Evolutionary conservation across 1,140 invertebrate genomes (phyloP).

Genomic region (Ectropis grisescens): DNA sequence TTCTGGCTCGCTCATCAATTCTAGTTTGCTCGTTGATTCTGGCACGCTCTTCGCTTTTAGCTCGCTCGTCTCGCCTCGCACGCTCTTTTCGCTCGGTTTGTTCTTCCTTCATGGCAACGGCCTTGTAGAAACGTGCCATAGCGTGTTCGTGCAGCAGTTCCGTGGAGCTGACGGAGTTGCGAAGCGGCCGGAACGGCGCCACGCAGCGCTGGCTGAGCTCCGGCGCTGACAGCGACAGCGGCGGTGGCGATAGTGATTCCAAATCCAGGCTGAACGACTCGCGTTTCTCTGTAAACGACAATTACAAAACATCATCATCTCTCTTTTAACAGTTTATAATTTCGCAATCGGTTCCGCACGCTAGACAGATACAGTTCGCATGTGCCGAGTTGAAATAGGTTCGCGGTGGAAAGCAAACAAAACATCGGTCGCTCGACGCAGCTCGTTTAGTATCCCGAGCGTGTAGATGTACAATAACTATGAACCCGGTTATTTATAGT

Average conservation of each 20-base stretch:
- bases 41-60: neutral
- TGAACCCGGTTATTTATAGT: too few species aligned
- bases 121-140: constrained; percentile 84
- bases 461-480: too few species aligned
- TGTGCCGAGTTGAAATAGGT: too few species aligned
- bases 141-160: constrained; percentile 84
- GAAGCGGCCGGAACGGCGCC: constrained; percentile 68
- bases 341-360: neutral
- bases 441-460: too few species aligned
- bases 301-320: too few species aligned
- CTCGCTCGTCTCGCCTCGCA: too few species aligned
- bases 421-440: too few species aligned
- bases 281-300: constrained; percentile 71
- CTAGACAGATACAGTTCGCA: neutral
- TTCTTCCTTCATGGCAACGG: constrained; percentile 78
- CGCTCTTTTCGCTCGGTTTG: constrained; percentile 56
- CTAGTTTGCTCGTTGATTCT: too few species aligned
- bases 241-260: constrained; percentile 77
- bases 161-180: constrained; percentile 83
- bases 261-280: constrained; percentile 73
- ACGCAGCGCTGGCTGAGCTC: constrained; percentile 73
- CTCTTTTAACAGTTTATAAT: too few species aligned
- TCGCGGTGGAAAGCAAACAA: too few species aligned
- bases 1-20: too few species aligned
- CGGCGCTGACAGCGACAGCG: constrained; percentile 83